Evolutionary conservation across 2,888 invertebrate species (phyloP), one percentile per base, ranked within the genome.

Genomic region (Pogonocherus hispidulus): DNA sequence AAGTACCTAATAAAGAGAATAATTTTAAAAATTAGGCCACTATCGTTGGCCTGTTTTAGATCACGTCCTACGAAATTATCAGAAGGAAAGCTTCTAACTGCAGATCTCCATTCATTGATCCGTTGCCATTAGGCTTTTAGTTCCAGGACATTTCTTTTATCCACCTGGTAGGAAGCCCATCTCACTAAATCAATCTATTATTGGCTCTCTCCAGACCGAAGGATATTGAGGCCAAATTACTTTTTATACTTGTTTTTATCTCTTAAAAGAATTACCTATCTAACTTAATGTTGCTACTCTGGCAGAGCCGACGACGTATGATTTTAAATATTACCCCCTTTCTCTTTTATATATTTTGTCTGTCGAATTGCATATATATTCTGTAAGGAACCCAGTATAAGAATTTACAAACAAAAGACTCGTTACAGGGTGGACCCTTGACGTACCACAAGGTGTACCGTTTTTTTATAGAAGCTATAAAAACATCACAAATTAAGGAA

Each of bases 141-240:
- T 59, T 59, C 59, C 59, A 47, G 59, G 23, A 59, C 59, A 47
- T 59, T 59, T 59, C 59, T 59, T 59, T 59, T 47, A 59, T 59
- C 47, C 59, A 59, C 59, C 59, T 47, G 59, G 59, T 59, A 59
- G 32, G 59, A 44, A 18, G 19, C 47, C 59, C 59, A 59, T 59
- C 59, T 47, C 47, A 59, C 59, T 59, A 59, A 59, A 59, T 59
- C 59, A 59, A 59, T 59, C 59, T 35, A 59, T 59, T 59, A 59
- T 59, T 59, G 32, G 59, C 59, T 35, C 59, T 47, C 47, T 44
- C 47, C 44, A 47, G 59, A 47, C 59, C 47, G 59, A 1, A 18
- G 59, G 47, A 47, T 47, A 59, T 59, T 19, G 59, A 59, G 47
- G 47, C 47, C 11, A 46, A 32, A 32, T 47, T 23, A 16, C 47